Percentiles rank a stretch among this genome's conserved stretches.
These are phyloP conservation scores for Drosophila kambysellisi DNA, from an alignment of 2,888 invertebrate species.

Conservation along the genomic window DNA sequence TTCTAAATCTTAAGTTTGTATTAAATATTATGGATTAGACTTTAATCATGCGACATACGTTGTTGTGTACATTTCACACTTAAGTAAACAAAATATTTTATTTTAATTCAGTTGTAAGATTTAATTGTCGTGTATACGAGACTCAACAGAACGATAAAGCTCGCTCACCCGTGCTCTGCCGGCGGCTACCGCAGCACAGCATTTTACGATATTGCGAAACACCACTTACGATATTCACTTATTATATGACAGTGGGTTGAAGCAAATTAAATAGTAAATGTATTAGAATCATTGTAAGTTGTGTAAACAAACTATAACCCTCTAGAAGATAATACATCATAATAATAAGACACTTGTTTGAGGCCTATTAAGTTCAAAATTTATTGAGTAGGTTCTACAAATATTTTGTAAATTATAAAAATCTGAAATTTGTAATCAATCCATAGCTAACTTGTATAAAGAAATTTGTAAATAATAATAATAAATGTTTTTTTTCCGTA, in stretches of 20 bases:
- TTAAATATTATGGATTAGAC: not conserved
- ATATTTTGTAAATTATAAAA: not conserved
- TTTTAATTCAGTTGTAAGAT: not conserved
- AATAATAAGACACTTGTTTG: not conserved
- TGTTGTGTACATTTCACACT: not conserved
- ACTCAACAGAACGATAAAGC: slow-evolving; percentile 10
- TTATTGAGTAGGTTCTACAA: not conserved
- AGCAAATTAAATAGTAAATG: not conserved
- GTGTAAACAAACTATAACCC: not conserved
- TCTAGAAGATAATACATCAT: not conserved
- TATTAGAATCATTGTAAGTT: not conserved
- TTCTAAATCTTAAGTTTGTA: not conserved
- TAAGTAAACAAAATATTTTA: not conserved
- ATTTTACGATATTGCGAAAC: slow-evolving; percentile 34
- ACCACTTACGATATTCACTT: slow-evolving; percentile 28
- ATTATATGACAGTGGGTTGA: slow-evolving; percentile 12
- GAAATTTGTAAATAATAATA: not conserved
- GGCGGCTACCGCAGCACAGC: slow-evolving; percentile 11
- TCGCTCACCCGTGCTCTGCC: slow-evolving; percentile 20
- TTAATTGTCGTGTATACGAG: slow-evolving; percentile 11
- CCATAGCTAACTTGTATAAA: too few species aligned
- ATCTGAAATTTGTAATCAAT: too few species aligned
- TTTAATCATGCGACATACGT: not conserved
- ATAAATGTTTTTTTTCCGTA: not conserved
- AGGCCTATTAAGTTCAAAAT: not conserved